Evolutionary conservation across 2,113 vertebrate species (phyloP), one percentile per base, ranked within the genome.

Genomic region (Myrmecophaga tridactyla): DNA sequence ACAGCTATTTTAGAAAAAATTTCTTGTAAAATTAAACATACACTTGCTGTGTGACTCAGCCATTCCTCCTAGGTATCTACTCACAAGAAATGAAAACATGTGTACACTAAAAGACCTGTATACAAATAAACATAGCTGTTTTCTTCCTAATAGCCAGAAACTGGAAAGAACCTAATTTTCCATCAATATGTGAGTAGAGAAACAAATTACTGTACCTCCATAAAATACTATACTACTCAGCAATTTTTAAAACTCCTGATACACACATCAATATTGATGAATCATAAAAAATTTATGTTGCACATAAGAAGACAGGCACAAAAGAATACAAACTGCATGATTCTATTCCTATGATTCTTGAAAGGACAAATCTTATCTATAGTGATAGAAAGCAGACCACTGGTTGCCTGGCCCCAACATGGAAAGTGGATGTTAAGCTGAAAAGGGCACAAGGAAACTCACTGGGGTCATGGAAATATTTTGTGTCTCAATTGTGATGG

Each of bases 281-380:
- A 43, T 92, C 39, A 20, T 80, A 60, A 87, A n/a, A 89, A 96
- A 18, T 91, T 93, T 48, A 72, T 63, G 39, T 78, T 93, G 31
- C 88, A 3, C 18, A 10, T 72, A 62, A 75, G 67, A 88, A 78
- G 39, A 34, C 65, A 94, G 73, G 20, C 56, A 65, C 14, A 21
- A 83, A 90, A 67, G 34, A 77, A 11, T 53, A 53, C 29, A 67
- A 62, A 34, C 53, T 41, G 11, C 51, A 46, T 91, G n/a, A 46
- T 78, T 82, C 34, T 5, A 46, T 86, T 90, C 72, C 84, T 73
- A 11, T 82, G n/a, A 60, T 60, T 27, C 60, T 77, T 60, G 70
- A 62, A 90, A 83, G 87, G 85, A 77, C 23, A 60, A 25, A 65
- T 92, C 56, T 81, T 63, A 80, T 86, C 56, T 88, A 31, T 63